Percentiles rank a stretch among this genome's conserved stretches.
phyloP scores from a whole-genome alignment of 2,888 invertebrate genomes.

The Pandemis corylana region DNA sequence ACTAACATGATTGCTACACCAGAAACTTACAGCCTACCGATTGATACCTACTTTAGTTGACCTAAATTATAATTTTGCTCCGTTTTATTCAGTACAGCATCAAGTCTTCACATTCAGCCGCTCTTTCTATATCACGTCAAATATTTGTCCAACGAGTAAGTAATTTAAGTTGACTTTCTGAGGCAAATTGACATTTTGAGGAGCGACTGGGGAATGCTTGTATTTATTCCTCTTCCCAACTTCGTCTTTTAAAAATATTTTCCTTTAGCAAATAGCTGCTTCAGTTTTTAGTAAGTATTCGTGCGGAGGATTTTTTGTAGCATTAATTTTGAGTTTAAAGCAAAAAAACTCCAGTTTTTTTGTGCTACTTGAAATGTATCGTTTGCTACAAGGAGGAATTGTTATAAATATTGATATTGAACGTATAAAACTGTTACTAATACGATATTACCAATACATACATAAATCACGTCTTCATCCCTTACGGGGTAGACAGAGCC shows the following conservation, averaged over 20 bases:
- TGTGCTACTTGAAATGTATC: no score
- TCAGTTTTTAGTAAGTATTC: neutral
- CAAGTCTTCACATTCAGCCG: neutral
- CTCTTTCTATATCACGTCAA: constrained; percentile 12
- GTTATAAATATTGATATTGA: no score
- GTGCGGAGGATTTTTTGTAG: neutral
- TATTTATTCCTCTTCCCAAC: constrained; percentile 16
- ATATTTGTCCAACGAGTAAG: constrained; percentile 25
- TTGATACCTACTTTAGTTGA: neutral
- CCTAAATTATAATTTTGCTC: neutral
- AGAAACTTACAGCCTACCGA: no score
- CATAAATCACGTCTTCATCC: no score
- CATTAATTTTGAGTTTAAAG: neutral
- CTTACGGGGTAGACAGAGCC: no score
- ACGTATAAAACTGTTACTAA: no score
- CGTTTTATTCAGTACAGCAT: neutral
- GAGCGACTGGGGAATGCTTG: constrained; percentile 20
- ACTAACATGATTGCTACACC: no score
- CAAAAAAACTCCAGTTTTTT: no score
- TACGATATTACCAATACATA: no score
- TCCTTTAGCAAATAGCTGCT: constrained; percentile 14
- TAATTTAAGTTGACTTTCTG: constrained; percentile 25
- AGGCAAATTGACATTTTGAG: constrained; percentile 31
- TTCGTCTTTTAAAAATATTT: constrained; percentile 17
- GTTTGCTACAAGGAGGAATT: no score